Evolutionary conservation across 2,113 vertebrate genomes (phyloP).

Genomic region (Gobiocypris rarus): DNA sequence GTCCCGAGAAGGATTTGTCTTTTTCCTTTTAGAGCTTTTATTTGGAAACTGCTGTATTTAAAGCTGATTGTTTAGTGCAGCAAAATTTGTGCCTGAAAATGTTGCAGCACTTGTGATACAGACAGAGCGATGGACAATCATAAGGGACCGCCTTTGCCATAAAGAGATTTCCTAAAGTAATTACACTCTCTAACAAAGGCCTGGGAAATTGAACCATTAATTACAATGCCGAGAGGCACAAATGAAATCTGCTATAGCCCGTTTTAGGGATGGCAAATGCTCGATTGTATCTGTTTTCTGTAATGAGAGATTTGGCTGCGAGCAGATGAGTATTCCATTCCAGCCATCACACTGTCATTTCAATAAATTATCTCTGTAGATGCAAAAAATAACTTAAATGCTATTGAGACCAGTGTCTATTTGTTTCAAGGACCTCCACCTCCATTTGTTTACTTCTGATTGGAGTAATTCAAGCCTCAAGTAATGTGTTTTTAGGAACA

Average conservation of each 20-base stretch:
- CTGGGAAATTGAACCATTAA: constrained; percentile 67
- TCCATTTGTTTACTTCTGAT: not conserved
- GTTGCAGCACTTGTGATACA: not conserved
- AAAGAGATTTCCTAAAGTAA: constrained; percentile 6
- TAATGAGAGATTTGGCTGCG: constrained; percentile 53
- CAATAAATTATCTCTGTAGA: constrained; percentile 68
- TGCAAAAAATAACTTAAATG: constrained; percentile 66
- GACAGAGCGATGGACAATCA: not conserved
- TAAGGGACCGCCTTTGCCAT: not conserved
- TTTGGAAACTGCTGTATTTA: not conserved
- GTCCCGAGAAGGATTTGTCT: not conserved
- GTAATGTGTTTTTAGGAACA: not conserved
- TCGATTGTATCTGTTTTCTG: constrained; percentile 45
- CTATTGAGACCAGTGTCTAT: constrained; percentile 56
- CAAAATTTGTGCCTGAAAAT: not conserved
- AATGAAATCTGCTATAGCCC: constrained; percentile 30
- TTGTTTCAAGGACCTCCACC: constrained; percentile 10
- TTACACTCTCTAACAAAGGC: constrained; percentile 16
- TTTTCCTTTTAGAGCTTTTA: constrained; percentile 1
- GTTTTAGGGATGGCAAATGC: constrained; percentile 30
- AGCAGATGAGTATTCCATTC: constrained; percentile 57
- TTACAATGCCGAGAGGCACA: constrained; percentile 53
- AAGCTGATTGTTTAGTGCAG: not conserved
- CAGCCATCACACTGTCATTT: constrained; percentile 63
- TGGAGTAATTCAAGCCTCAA: not conserved